Conservation (phyloP, 2,797 vertebrate species). For the Neosilurus mollespiculum region DNA sequence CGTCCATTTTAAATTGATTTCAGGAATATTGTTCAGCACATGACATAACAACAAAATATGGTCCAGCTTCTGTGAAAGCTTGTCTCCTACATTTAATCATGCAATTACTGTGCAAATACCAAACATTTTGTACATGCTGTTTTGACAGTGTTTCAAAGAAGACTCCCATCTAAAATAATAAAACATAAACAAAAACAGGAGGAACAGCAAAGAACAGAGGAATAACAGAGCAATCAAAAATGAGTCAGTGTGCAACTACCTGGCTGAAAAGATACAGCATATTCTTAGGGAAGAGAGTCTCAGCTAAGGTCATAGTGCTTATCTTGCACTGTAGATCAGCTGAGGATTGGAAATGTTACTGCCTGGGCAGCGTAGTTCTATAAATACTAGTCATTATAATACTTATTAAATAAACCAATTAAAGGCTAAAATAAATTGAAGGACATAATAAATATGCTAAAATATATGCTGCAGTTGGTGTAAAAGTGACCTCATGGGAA, state of each 20-base stretch:
- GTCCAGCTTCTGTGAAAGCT: background rate
- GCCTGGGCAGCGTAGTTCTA: background rate
- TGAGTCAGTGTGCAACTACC: background rate
- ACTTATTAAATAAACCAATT: constrained; percentile 25
- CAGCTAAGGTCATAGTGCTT: background rate
- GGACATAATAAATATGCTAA: background rate
- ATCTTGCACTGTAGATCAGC: background rate
- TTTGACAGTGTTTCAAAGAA: background rate
- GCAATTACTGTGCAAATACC: background rate
- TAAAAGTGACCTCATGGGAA: background rate
- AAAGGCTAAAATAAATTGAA: background rate
- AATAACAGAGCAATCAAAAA: background rate
- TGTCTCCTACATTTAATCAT: background rate
- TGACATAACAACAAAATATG: background rate
- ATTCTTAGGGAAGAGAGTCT: background rate
- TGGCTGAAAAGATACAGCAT: background rate
- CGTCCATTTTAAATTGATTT: background rate
- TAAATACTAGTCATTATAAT: constrained; percentile 30
- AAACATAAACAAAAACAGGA: too few species aligned
- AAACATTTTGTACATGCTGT: background rate
- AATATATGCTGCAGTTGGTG: background rate
- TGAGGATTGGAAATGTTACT: background rate
- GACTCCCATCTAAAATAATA: background rate
- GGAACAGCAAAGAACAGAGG: background rate
- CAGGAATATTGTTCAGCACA: background rate